phyloP scores from a whole-genome alignment of 1,140 invertebrate species.

The Nymphalis io region DNA sequence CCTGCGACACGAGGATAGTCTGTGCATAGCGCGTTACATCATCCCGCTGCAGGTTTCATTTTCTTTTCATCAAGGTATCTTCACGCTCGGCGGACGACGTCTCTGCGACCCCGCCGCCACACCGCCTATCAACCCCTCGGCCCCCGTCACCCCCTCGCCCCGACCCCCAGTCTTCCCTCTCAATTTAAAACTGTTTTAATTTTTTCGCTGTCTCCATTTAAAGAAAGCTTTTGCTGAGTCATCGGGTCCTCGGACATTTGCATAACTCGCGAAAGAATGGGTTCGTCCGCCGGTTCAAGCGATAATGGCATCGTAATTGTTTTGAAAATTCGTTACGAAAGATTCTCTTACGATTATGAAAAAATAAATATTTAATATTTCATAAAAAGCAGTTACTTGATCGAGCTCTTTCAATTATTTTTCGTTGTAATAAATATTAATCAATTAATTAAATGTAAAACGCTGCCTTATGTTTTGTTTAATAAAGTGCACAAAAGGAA shows the following conservation, averaged over 20 bases:
- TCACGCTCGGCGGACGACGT: conserved; percentile 59
- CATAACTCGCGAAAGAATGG: conserved; percentile 26
- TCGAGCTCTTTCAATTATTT: background rate
- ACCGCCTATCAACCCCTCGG: conserved; percentile 1
- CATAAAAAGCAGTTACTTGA: too few relatives aligned
- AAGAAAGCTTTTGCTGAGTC: conserved; percentile 37
- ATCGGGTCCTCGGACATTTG: conserved; percentile 37
- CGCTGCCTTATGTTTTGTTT: too few relatives aligned
- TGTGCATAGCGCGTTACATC: conserved; percentile 41
- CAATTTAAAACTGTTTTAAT: conserved; percentile 62
- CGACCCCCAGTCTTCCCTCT: conserved; percentile 25
- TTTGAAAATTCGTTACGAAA: conserved; percentile 11
- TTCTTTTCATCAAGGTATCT: conserved; percentile 74
- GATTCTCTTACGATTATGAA: conserved; percentile 16
- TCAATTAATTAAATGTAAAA: too few relatives aligned
- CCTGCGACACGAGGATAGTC: background rate
- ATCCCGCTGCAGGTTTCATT: conserved; percentile 60
- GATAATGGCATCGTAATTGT: conserved; percentile 31
- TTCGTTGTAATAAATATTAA: too few relatives aligned
- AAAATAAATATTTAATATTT: background rate
- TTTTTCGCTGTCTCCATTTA: conserved; percentile 49
- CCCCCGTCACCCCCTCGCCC: conserved; percentile 20
- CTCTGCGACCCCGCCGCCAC: conserved; percentile 39
- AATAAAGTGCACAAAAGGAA: too few relatives aligned
- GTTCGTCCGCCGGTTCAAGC: background rate